phyloP scores from a whole-genome alignment of 2,888 invertebrate species.

The Apotomis capreana region DNA sequence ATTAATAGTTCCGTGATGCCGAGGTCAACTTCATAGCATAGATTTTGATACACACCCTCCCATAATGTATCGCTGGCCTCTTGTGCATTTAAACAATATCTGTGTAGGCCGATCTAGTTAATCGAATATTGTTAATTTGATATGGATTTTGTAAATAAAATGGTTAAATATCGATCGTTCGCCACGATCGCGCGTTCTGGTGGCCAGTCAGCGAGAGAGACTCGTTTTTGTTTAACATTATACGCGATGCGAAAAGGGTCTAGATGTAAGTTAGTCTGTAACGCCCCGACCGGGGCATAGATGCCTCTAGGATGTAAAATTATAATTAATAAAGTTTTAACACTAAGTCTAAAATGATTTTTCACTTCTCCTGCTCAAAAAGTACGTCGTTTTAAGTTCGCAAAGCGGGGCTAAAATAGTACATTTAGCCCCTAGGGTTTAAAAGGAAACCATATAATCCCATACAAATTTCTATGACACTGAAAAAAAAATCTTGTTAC shows the following conservation, averaged over 20 bases:
- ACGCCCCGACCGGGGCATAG: slow-evolving; percentile 60
- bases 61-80: slow-evolving; percentile 65
- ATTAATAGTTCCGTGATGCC: slow-evolving; percentile 79
- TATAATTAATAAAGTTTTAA: slow-evolving; percentile 79
- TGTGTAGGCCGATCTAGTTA: slow-evolving; percentile 59
- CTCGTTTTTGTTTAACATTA: slow-evolving; percentile 51
- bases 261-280: slow-evolving; percentile 74
- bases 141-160: slow-evolving; percentile 42
- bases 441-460: no score
- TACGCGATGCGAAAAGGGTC: slow-evolving; percentile 66
- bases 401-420: no score
- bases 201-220: slow-evolving; percentile 44
- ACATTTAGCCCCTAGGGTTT: no score
- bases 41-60: slow-evolving; percentile 70
- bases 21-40: slow-evolving; percentile 69
- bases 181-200: slow-evolving; percentile 40
- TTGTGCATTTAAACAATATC: slow-evolving; percentile 74
- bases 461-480: no score
- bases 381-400: no score
- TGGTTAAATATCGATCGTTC: slow-evolving; percentile 46
- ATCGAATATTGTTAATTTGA: slow-evolving; percentile 48
- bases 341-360: slow-evolving; percentile 85
- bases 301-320: slow-evolving; percentile 77
- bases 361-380: no score
- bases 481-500: no score